These are phyloP conservation scores for Oceanodroma tethys DNA, from an alignment of 2,113 vertebrate species.

Conservation along the genomic window DNA sequence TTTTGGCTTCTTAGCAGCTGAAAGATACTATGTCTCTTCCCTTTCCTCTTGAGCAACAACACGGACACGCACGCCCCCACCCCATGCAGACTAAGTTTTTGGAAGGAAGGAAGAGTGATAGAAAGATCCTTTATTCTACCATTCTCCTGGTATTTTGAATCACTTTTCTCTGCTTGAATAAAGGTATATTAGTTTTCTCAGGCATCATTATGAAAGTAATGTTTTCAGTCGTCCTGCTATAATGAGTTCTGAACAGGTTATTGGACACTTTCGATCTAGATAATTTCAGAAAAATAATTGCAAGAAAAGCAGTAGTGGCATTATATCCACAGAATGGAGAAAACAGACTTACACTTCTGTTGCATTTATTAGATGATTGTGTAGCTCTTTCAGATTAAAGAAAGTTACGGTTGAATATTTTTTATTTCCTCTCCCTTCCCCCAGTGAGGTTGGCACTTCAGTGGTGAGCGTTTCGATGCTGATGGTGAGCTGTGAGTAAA, in stretches of 20 bases:
- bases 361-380: background rate
- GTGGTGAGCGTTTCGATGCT: background rate
- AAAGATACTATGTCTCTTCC: background rate
- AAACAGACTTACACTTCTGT: background rate
- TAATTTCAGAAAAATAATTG: background rate
- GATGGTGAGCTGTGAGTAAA: background rate
- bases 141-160: background rate
- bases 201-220: background rate
- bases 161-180: background rate
- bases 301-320: background rate
- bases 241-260: background rate
- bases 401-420: background rate
- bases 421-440: background rate
- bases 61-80: accelerated
- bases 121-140: background rate
- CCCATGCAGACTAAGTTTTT: background rate
- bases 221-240: background rate
- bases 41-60: background rate
- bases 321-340: background rate
- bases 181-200: background rate
- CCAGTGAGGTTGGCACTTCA: background rate
- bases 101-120: background rate
- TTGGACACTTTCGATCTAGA: background rate
- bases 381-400: background rate
- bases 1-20: background rate